Percentiles rank a stretch among this genome's conserved stretches.
These are phyloP conservation scores for Ambastaia sidthimunki DNA, from an alignment of 2,797 vertebrate species.

Conservation along the genomic window DNA sequence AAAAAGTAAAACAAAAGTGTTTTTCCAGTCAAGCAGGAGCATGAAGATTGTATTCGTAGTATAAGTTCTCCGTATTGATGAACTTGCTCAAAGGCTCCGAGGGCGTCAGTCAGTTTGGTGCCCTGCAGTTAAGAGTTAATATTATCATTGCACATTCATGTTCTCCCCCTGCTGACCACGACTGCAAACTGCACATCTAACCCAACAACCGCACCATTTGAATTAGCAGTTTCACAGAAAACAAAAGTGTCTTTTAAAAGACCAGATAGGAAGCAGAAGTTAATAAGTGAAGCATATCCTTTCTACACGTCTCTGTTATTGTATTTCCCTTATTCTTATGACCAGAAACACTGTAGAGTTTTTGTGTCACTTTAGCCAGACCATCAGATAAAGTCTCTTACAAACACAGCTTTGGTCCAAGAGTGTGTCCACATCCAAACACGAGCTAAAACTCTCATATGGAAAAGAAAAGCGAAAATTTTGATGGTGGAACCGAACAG, in stretches of 20 bases:
- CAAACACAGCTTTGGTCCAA: slow-evolving; percentile 48
- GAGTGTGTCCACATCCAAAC: slow-evolving; percentile 12
- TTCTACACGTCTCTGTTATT: not conserved
- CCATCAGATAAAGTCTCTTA: slow-evolving; percentile 11
- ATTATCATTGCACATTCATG: slow-evolving; percentile 12
- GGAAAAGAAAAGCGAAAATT: not conserved
- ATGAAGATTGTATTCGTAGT: not conserved
- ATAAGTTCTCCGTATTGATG: not conserved
- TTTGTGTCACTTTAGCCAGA: not conserved
- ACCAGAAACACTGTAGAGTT: not conserved
- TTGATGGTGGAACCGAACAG: not conserved
- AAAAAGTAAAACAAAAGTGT: not conserved
- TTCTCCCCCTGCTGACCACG: slow-evolving; percentile 48
- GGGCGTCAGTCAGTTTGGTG: slow-evolving; percentile 39
- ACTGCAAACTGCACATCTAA: slow-evolving; percentile 29
- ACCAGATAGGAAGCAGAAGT: not conserved
- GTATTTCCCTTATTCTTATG: not conserved
- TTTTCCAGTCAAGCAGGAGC: not conserved
- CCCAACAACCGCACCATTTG: not conserved
- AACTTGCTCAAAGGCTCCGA: slow-evolving; percentile 51
- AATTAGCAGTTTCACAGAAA: slow-evolving; percentile 14
- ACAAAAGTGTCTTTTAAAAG: not conserved
- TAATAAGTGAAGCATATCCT: not conserved
- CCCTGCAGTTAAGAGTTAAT: not conserved
- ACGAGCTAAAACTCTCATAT: slow-evolving; percentile 6